Evolutionary conservation across 2,888 invertebrate species (phyloP).

Genomic region (Parochlus steinenii): DNA sequence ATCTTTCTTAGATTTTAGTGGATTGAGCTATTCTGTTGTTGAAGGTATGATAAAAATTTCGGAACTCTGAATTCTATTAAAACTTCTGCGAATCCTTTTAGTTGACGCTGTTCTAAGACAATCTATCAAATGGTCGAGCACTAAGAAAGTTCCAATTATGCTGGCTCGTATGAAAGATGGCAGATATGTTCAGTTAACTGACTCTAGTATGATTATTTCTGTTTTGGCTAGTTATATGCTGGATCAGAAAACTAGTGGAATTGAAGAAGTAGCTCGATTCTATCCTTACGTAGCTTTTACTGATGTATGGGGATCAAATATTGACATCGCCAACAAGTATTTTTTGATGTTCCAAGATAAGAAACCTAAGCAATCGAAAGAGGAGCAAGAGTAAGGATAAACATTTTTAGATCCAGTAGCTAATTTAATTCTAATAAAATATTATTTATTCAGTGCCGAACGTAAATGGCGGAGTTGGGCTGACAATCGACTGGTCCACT

Average conservation of each 20-base stretch:
- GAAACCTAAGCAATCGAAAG: constrained; percentile 26
- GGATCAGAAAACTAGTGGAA: constrained; percentile 35
- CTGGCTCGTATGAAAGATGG: constrained; percentile 56
- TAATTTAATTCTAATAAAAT: not conserved
- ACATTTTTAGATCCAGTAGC: constrained; percentile 6
- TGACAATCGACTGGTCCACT: constrained; percentile 79
- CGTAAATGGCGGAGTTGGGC: constrained; percentile 93
- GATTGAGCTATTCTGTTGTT: constrained; percentile 86
- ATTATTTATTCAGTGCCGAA: constrained; percentile 49
- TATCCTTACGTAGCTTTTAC: constrained; percentile 56
- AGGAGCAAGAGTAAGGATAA: constrained; percentile 4
- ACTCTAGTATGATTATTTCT: constrained; percentile 89
- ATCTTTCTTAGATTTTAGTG: constrained; percentile 79
- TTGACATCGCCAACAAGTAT: constrained; percentile 75
- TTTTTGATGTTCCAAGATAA: constrained; percentile 63
- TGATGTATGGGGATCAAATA: constrained; percentile 48
- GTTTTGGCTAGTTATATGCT: constrained; percentile 60
- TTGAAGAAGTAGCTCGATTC: constrained; percentile 55
- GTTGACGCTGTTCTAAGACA: constrained; percentile 89
- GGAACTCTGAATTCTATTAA: no score
- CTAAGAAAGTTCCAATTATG: constrained; percentile 84
- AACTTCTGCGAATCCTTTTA: no score
- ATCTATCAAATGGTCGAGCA: constrained; percentile 86
- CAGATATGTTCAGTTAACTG: constrained; percentile 68
- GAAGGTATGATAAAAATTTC: no score